These are phyloP conservation scores for Notarius lentiginosus DNA, from an alignment of 2,113 vertebrate genomes.

Conservation along the genomic window DNA sequence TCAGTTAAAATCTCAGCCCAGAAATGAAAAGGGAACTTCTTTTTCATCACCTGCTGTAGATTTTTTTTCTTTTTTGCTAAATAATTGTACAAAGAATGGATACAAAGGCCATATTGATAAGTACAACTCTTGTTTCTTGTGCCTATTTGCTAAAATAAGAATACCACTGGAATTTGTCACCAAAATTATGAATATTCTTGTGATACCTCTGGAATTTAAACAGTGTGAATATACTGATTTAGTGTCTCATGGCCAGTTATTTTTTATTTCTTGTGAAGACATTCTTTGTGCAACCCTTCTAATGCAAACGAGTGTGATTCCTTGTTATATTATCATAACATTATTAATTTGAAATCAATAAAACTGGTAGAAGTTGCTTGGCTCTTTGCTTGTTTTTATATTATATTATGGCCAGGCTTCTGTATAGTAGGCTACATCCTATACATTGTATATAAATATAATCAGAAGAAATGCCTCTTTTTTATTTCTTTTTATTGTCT, in stretches of 20 bases:
- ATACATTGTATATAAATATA: neutral
- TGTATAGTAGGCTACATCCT: neutral
- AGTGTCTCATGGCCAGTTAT: conserved; percentile 58
- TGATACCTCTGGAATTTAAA: conserved; percentile 54
- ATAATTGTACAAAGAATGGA: conserved; percentile 58
- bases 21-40: conserved; percentile 73
- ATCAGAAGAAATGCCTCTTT: neutral
- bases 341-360: conserved; percentile 73
- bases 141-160: conserved; percentile 65
- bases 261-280: conserved; percentile 66
- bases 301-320: conserved; percentile 66
- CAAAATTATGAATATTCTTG: conserved; percentile 58
- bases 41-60: conserved; percentile 70
- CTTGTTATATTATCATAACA: conserved; percentile 67
- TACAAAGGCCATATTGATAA: conserved; percentile 50
- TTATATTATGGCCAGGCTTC: neutral
- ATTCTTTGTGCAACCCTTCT: conserved; percentile 65
- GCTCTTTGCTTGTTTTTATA: conserved; percentile 6
- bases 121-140: conserved; percentile 11
- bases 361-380: conserved; percentile 62
- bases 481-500: no score
- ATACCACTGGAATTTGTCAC: conserved; percentile 48
- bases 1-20: conserved; percentile 67
- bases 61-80: conserved; percentile 56
- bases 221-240: conserved; percentile 55